Evolutionary conservation across 2,888 invertebrate genomes (phyloP).

Genomic region (Plagiodera versicolora): DNA sequence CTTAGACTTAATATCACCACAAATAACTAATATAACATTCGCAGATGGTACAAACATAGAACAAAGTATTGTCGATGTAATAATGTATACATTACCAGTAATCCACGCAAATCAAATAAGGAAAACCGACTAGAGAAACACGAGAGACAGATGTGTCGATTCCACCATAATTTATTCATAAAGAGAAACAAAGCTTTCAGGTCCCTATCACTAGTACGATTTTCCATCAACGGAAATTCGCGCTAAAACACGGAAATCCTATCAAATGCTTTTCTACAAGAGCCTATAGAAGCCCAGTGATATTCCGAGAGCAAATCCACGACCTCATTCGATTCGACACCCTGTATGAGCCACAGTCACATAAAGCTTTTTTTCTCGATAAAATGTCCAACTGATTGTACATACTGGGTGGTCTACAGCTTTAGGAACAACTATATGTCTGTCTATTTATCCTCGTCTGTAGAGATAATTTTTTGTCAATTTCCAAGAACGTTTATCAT

Average conservation of each 20-base stretch:
- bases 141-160: conserved; percentile 33
- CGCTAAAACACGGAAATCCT: background rate
- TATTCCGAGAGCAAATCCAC: background rate
- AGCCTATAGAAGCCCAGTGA: background rate
- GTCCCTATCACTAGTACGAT: background rate
- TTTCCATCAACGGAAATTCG: background rate
- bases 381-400: background rate
- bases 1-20: background rate
- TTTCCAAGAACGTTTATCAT: background rate
- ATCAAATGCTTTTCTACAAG: background rate
- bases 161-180: conserved; percentile 48
- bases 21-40: background rate
- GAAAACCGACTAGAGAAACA: background rate
- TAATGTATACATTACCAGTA: background rate
- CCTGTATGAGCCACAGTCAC: no score
- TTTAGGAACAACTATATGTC: background rate
- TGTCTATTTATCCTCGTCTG: background rate
- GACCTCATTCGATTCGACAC: no score
- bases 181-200: conserved; percentile 39
- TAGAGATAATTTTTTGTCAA: background rate
- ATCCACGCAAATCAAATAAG: background rate
- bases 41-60: background rate
- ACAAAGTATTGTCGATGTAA: background rate
- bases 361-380: no score
- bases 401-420: background rate